These are phyloP conservation scores for Nestor notabilis DNA, from an alignment of 2,113 vertebrate genomes.

Conservation along the genomic window DNA sequence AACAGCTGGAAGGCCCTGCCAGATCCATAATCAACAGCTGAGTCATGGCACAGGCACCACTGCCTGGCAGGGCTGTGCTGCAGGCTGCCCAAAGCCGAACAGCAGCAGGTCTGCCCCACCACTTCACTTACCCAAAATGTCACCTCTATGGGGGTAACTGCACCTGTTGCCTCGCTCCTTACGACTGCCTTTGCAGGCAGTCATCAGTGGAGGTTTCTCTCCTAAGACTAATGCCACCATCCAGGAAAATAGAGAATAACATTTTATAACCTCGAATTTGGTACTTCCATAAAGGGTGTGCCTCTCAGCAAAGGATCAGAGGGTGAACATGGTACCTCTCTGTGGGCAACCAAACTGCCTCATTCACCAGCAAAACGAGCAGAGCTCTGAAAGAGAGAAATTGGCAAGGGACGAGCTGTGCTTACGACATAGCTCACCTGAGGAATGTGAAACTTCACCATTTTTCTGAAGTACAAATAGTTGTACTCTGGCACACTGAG, in stretches of 20 bases:
- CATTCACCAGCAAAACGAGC: background rate
- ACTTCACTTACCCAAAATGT: background rate
- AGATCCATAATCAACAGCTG: rapidly evolving
- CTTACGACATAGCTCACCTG: background rate
- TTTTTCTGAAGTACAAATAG: background rate
- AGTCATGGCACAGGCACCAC: rapidly evolving
- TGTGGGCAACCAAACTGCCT: background rate
- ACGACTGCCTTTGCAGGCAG: rapidly evolving
- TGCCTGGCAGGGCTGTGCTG: background rate
- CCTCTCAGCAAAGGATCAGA: background rate
- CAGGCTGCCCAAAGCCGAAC: background rate
- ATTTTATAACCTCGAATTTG: background rate
- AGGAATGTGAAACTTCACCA: background rate
- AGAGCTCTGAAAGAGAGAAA: background rate
- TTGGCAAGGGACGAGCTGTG: background rate
- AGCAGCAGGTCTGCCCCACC: rapidly evolving
- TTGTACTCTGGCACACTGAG: background rate
- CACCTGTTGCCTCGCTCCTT: rapidly evolving
- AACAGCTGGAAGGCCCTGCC: background rate
- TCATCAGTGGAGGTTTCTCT: background rate
- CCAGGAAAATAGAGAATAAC: rapidly evolving
- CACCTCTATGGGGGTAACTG: rapidly evolving
- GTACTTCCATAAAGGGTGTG: background rate
- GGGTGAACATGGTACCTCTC: background rate
- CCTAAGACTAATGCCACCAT: background rate